These are phyloP conservation scores for Aurelia sp. DNA, from an alignment of 30 jellyfish, hydroid and myxozoan genomes.

Conservation along the genomic window DNA sequence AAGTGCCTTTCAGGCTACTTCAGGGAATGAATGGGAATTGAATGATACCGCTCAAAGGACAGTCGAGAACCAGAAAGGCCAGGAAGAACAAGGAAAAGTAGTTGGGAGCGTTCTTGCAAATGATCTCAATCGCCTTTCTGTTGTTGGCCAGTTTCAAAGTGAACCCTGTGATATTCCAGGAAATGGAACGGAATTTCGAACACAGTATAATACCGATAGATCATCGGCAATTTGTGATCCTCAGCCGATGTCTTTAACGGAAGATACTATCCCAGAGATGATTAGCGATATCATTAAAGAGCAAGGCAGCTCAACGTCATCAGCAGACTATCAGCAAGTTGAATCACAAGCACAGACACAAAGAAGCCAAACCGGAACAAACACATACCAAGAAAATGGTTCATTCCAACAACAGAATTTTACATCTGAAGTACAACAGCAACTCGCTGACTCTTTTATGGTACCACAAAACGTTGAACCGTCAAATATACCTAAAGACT, in stretches of 20 bases:
- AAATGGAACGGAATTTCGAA: background rate
- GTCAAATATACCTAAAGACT: too few relatives aligned
- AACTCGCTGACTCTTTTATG: slow-evolving; percentile 59
- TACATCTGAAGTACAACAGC: slow-evolving; percentile 5
- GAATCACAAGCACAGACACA: background rate
- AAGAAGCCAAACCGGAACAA: background rate
- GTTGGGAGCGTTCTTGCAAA: slow-evolving; percentile 54
- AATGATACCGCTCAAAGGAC: background rate
- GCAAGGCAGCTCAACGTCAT: background rate
- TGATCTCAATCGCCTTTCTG: slow-evolving; percentile 70
- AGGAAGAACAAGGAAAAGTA: slow-evolving; percentile 5
- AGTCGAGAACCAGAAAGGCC: background rate
- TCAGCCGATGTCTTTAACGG: slow-evolving; percentile 80
- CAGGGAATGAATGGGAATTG: background rate
- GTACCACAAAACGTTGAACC: slow-evolving; percentile 25
- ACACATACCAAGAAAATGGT: too few relatives aligned
- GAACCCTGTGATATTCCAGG: slow-evolving; percentile 58
- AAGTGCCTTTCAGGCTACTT: background rate
- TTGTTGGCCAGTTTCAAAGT: slow-evolving; percentile 29
- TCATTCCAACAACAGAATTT: slow-evolving; percentile 8
- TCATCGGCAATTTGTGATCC: slow-evolving; percentile 47
- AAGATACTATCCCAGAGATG: slow-evolving; percentile 43
- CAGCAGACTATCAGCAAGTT: background rate
- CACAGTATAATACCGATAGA: background rate
- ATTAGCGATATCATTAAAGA: slow-evolving; percentile 34